phyloP scores from a whole-genome alignment of 2,113 vertebrate genomes.

The Embiotoca jacksoni region DNA sequence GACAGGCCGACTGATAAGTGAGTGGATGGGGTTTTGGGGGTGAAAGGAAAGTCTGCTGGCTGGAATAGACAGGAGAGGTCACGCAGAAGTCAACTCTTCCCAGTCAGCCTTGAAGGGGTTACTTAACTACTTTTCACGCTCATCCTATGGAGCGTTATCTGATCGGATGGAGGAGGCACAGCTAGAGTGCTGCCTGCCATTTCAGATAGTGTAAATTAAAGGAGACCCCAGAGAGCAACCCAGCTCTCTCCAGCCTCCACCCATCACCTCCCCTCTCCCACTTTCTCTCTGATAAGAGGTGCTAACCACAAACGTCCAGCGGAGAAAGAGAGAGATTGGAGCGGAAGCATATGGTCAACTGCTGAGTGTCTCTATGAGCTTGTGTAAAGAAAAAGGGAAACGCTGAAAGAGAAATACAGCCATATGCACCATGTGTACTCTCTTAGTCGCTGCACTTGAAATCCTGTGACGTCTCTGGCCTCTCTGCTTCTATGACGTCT shows the following conservation, averaged over 20 bases:
- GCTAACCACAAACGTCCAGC: constrained; percentile 33
- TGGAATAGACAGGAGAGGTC: constrained; percentile 54
- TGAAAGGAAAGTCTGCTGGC: constrained; percentile 51
- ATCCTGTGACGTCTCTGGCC: constrained; percentile 3
- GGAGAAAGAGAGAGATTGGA: constrained; percentile 16
- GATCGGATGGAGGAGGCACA: constrained; percentile 59
- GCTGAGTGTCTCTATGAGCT: constrained; percentile 37
- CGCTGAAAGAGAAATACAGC: constrained; percentile 38
- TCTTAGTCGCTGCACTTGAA: neutral
- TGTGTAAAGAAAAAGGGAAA: neutral
- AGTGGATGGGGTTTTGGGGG: constrained; percentile 30
- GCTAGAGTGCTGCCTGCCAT: constrained; percentile 45
- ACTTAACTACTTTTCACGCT: constrained; percentile 57
- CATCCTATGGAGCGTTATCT: constrained; percentile 66
- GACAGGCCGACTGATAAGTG: constrained; percentile 55
- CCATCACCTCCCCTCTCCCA: constrained; percentile 29
- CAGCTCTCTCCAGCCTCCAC: constrained; percentile 39
- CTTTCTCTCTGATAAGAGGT: constrained; percentile 61
- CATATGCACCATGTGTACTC: constrained; percentile 19
- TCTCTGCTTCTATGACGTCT: constrained; percentile 3
- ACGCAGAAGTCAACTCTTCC: constrained; percentile 65
- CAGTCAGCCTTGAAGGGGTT: constrained; percentile 57
- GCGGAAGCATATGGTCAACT: constrained; percentile 50
- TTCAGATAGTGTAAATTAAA: constrained; percentile 68
- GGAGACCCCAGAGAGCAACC: constrained; percentile 56